These are phyloP conservation scores for Agraylea sexmaculata DNA, from an alignment of 1,140 invertebrate genomes.

Conservation along the genomic window DNA sequence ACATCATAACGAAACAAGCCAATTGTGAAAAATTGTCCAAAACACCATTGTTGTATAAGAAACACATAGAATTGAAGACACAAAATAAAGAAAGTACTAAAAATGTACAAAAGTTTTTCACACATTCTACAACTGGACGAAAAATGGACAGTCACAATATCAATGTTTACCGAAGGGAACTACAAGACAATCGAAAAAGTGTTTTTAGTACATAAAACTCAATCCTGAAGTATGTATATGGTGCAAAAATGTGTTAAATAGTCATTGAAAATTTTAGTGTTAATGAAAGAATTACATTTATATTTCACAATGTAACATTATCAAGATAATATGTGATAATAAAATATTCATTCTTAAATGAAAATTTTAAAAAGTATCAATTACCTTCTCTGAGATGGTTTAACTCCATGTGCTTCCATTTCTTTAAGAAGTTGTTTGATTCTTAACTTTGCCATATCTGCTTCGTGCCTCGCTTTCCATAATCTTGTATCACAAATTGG, in stretches of 20 bases:
- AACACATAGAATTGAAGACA: too few species aligned
- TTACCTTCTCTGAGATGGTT: constrained; percentile 52
- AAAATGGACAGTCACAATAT: too few species aligned
- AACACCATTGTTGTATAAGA: too few species aligned
- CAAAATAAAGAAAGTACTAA: too few species aligned
- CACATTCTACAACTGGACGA: too few species aligned
- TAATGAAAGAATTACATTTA: constrained; percentile 32
- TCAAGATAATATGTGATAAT: constrained; percentile 27
- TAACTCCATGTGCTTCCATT: constrained; percentile 67
- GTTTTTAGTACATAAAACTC: background rate
- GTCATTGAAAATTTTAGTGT: constrained; percentile 33
- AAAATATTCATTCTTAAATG: constrained; percentile 27
- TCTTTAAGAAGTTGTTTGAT: constrained; percentile 76
- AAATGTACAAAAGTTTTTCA: too few species aligned
- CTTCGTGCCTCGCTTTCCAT: constrained; percentile 81
- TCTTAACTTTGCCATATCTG: constrained; percentile 71
- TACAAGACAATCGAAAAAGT: background rate
- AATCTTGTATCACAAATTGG: constrained; percentile 71
- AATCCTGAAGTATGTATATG: background rate
- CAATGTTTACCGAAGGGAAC: too few species aligned
- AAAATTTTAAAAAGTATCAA: constrained; percentile 26
- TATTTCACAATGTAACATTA: constrained; percentile 16
- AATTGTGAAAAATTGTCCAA: too few species aligned
- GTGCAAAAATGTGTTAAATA: constrained; percentile 29
- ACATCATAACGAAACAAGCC: too few species aligned